Evolutionary conservation across 2,113 vertebrate genomes (phyloP).

Genomic region (Tamias sibiricus): DNA sequence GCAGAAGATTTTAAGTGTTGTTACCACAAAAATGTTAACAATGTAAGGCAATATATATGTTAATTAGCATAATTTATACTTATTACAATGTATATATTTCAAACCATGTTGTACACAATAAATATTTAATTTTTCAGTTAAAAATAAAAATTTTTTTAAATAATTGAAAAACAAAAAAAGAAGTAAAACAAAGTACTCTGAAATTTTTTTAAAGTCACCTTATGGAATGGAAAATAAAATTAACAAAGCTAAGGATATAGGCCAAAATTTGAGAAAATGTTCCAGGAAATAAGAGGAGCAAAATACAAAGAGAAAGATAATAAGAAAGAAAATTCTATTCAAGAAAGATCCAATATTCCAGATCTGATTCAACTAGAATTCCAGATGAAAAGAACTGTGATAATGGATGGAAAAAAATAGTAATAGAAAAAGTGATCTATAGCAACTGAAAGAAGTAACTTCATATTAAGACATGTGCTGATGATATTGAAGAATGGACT

Average conservation of each 20-base stretch:
- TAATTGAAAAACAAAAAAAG: not conserved
- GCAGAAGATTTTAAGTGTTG: not conserved
- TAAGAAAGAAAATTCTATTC: accelerated
- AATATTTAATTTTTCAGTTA: not conserved
- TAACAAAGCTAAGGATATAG: not conserved
- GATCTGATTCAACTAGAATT: not conserved
- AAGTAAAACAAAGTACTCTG: not conserved
- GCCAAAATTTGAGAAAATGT: not conserved
- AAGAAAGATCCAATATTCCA: not conserved
- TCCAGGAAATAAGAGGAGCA: not conserved
- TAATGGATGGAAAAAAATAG: not conserved
- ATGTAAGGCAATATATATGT: not conserved
- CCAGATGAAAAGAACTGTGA: not conserved
- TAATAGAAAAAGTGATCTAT: not conserved
- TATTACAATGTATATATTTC: not conserved
- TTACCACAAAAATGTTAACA: not conserved
- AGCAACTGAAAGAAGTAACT: not conserved
- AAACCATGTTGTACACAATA: not conserved
- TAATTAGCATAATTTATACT: not conserved
- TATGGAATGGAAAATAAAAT: constrained; percentile 3
- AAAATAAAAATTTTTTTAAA: not conserved
- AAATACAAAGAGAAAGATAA: not conserved
- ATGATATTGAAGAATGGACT: not conserved
- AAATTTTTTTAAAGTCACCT: not conserved
- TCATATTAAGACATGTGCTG: not conserved